Conservation (phyloP, 2,797 vertebrate species). For the Pangasius mekongensis region DNA sequence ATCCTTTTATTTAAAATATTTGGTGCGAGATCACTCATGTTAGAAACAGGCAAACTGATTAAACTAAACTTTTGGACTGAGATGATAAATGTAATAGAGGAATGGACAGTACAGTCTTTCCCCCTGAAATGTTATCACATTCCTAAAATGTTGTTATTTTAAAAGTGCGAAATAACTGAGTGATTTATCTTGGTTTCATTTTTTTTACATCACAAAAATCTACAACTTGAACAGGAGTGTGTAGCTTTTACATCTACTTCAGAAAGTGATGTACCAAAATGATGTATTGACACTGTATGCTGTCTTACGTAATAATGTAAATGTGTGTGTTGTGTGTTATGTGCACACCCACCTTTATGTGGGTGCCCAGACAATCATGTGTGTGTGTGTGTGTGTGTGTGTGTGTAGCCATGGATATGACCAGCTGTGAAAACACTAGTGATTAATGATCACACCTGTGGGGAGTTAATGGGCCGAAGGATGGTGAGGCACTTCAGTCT, state of each 20-base stretch:
- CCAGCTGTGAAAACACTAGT: constrained; percentile 71
- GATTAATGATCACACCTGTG: constrained; percentile 69
- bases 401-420: constrained; percentile 45
- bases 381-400: constrained; percentile 18
- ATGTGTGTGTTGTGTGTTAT: background rate
- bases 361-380: background rate
- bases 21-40: background rate
- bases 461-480: constrained; percentile 52
- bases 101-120: background rate
- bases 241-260: background rate
- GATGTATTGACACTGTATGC: background rate
- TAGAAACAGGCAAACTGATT: background rate
- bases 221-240: background rate
- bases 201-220: background rate
- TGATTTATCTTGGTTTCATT: background rate
- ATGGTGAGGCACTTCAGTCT: constrained; percentile 48
- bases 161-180: background rate
- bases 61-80: background rate
- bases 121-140: background rate
- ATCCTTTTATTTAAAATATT: background rate
- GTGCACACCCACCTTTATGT: background rate
- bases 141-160: background rate
- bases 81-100: background rate
- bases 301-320: background rate
- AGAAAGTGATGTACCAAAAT: background rate